Evolutionary conservation across 2,797 vertebrate species (phyloP).

Genomic region (Oceanodroma leucorhoa): DNA sequence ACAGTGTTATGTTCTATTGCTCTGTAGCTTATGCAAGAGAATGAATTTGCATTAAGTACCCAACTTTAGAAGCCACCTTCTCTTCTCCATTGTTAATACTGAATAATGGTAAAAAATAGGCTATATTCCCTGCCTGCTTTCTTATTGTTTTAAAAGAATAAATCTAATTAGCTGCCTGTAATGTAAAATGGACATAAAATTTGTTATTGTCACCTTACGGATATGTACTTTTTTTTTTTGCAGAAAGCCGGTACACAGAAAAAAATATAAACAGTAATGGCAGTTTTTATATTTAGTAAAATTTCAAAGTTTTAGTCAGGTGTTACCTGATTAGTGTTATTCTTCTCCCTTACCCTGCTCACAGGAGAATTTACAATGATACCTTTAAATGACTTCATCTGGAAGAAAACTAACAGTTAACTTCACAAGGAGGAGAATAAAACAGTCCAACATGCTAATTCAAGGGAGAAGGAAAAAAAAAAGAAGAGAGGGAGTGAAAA

Average conservation of each 20-base stretch:
- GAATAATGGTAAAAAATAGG: constrained; percentile 37
- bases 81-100: constrained; percentile 47
- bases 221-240: neutral
- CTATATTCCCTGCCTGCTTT: neutral
- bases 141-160: constrained; percentile 35
- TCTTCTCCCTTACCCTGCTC: neutral
- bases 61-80: constrained; percentile 67
- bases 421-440: neutral
- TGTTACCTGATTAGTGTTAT: neutral
- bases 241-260: neutral
- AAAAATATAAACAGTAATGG: neutral
- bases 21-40: constrained; percentile 62
- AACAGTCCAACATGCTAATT: neutral
- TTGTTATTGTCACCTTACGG: neutral
- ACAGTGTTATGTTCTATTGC: constrained; percentile 61
- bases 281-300: neutral
- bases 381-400: neutral
- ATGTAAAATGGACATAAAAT: neutral
- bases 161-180: neutral
- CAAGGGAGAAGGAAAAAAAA: neutral
- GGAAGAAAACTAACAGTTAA: neutral
- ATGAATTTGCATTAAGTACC: constrained; percentile 63
- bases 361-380: neutral
- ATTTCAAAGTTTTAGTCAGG: neutral
- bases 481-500: neutral